Evolutionary conservation across 2,797 vertebrate genomes (phyloP), one percentile per base, ranked within the genome.

Genomic region (Tinamus major): DNA sequence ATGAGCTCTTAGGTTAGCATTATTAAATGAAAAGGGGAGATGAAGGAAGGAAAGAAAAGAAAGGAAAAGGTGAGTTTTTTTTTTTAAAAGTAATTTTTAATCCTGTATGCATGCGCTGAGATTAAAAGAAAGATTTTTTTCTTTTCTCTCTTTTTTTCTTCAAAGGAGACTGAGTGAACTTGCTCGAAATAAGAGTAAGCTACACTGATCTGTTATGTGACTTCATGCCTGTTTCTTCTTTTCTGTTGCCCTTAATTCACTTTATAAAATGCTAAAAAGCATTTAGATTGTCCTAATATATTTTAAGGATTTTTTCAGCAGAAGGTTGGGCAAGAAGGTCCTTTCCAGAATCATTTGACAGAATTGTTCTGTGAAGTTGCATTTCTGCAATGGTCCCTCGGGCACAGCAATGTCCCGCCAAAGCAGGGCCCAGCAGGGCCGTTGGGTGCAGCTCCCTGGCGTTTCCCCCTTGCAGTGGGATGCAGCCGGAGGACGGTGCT

Each of bases 321-420:
- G 1, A 14, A 15, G 4, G 37, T 39, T 41, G 14, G 24, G 10
- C 8, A 58, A 84, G 71, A 81, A 62, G 11, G 3, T 56, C 46
- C 10, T 56, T 88, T 65, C 58, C 31, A 48, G n/a, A 51, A 51
- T 26, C 49, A 51, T 26, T 51, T 51, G 13, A 4, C 4, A 37
- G 19, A 92, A 37, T 65, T 69, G 8, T 11, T 80, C 12, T 55
- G 83, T n/a, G 1, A 3, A 67, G n/a, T 6, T 51, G 13, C 55
- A 72, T 89, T 83, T 85, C 19, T 29, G 29, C 53, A 19, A 0
- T 23, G 27, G 13, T 44, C 7, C 13, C 8, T 61, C 15, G 23
- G 59, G 23, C 59, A 27, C 8, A 49, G 6, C 0, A 2, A 7
- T 1, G 10, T 61, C 39, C 1, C 39, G n/a, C 9, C 21, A 49